These are phyloP conservation scores for Cebus imitator DNA, from an alignment of 2,113 vertebrate species.

Conservation along the genomic window DNA sequence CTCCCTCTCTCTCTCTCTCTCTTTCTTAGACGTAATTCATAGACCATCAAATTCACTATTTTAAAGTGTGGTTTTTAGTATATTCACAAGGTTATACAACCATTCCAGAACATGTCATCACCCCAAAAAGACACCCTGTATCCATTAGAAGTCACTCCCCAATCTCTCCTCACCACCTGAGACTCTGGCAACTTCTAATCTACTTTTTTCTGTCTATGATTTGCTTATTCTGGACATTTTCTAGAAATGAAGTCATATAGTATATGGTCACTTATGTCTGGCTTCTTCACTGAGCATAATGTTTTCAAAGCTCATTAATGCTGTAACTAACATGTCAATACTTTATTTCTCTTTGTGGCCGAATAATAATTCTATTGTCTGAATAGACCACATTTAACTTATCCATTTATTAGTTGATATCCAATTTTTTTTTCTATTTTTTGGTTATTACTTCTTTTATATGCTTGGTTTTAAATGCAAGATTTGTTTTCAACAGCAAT, in stretches of 20 bases:
- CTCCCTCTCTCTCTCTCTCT: not conserved
- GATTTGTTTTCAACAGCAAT: not conserved
- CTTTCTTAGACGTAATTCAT: not conserved
- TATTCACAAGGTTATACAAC: not conserved
- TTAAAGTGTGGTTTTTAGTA: not conserved
- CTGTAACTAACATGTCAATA: not conserved
- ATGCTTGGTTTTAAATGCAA: not conserved
- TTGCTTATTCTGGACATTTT: not conserved
- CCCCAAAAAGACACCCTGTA: not conserved
- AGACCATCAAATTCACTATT: not conserved
- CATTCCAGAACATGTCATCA: not conserved
- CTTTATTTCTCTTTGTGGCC: not conserved
- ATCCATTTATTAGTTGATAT: not conserved
- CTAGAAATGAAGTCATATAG: no score
- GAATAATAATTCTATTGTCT: not conserved
- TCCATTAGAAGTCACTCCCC: no score
- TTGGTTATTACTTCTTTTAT: not conserved
- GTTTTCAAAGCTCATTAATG: not conserved
- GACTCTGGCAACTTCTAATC: not conserved
- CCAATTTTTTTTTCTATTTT: not conserved
- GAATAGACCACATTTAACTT: not conserved
- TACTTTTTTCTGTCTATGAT: not conserved
- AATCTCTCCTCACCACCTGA: no score
- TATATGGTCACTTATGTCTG: not conserved
- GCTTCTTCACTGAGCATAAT: not conserved